These are phyloP conservation scores for Dryobotodes eremita DNA, from an alignment of 2,888 invertebrate genomes.

Conservation along the genomic window DNA sequence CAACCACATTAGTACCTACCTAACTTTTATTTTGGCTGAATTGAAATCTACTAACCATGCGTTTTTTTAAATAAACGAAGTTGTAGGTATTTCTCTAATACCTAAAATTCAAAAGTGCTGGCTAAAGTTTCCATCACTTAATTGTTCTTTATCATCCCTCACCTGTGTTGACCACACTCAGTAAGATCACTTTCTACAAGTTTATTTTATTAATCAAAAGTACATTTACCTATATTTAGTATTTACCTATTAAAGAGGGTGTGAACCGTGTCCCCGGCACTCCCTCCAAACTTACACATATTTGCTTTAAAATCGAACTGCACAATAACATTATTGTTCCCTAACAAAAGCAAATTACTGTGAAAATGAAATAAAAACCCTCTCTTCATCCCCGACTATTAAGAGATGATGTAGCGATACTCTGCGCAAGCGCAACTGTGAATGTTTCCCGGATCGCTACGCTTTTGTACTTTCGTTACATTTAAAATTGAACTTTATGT, in stretches of 20 bases:
- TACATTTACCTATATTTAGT: slow-evolving; percentile 64
- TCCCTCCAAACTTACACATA: slow-evolving; percentile 82
- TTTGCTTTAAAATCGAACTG: slow-evolving; percentile 88
- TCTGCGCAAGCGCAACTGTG: slow-evolving; percentile 85
- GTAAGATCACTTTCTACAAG: neutral
- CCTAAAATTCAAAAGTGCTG: neutral
- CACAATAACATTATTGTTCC: slow-evolving; percentile 86
- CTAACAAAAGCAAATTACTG: slow-evolving; percentile 89
- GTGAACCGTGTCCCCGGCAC: slow-evolving; percentile 84
- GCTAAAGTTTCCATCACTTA: neutral
- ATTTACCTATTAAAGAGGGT: slow-evolving; percentile 78
- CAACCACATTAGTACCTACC: neutral
- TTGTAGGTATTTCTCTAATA: neutral
- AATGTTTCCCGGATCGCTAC: slow-evolving; percentile 77
- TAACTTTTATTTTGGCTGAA: neutral
- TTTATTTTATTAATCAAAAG: slow-evolving; percentile 59
- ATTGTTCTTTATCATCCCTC: neutral
- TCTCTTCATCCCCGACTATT: slow-evolving; percentile 89
- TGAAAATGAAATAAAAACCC: slow-evolving; percentile 89
- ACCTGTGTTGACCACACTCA: neutral
- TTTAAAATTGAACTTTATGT: slow-evolving; percentile 70
- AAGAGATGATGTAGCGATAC: slow-evolving; percentile 90
- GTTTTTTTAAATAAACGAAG: neutral
- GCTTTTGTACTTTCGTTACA: slow-evolving; percentile 69
- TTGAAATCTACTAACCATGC: neutral